Evolutionary conservation across 1,140 invertebrate genomes (phyloP).

Genomic region (Drusus annulatus): DNA sequence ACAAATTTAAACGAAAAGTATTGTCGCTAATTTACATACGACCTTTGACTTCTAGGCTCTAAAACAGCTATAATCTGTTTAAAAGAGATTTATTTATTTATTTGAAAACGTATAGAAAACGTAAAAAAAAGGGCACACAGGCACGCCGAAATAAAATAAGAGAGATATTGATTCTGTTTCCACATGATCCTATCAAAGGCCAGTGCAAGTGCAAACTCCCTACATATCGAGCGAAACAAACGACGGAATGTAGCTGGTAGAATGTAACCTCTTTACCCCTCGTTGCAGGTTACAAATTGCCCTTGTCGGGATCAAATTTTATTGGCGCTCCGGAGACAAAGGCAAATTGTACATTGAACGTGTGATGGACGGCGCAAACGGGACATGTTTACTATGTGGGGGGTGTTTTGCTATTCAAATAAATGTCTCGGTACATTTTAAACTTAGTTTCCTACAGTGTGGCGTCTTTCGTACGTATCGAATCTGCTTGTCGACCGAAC

Average conservation of each 20-base stretch:
- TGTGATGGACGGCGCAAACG: not conserved
- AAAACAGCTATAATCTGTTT: too few species aligned
- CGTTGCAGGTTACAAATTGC: slow-evolving; percentile 26
- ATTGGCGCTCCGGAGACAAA: slow-evolving; percentile 1
- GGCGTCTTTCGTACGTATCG: not conserved
- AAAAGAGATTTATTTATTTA: too few species aligned
- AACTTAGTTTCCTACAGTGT: not conserved
- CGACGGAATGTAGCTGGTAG: not conserved
- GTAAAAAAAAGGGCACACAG: too few species aligned
- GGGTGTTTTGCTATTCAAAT: not conserved
- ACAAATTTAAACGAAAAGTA: too few species aligned
- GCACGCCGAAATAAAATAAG: too few species aligned
- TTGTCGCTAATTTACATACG: too few species aligned
- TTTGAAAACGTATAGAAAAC: too few species aligned
- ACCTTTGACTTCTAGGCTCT: too few species aligned
- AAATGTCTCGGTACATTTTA: not conserved
- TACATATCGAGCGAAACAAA: not conserved
- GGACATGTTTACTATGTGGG: not conserved
- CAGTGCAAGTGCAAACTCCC: not conserved
- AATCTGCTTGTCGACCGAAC: too few species aligned
- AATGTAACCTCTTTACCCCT: not conserved
- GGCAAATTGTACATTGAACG: not conserved
- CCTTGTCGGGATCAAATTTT: slow-evolving; percentile 22
- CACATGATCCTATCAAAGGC: not conserved
- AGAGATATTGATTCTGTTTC: not conserved